Evolutionary conservation across 2,113 vertebrate genomes (phyloP), one percentile per base, ranked within the genome.

Genomic region (Lanius collurio): DNA sequence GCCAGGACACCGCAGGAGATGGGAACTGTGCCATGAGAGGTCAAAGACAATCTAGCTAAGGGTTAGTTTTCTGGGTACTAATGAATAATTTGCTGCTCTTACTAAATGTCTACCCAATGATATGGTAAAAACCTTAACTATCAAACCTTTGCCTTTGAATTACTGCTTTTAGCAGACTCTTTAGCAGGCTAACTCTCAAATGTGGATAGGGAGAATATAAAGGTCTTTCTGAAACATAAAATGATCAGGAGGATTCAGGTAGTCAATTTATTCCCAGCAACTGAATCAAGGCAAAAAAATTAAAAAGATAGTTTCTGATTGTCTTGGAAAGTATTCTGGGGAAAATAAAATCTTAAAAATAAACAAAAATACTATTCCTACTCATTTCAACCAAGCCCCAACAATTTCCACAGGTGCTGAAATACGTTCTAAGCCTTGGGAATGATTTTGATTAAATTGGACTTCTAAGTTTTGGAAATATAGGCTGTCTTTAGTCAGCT

Each of bases 11-110:
- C 0, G 0, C 24, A 80, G 63, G 71, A 93, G 26, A 37, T 83
- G 20, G 83, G 64, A 93, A 47, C 6, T 55, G 35, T 63, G 80
- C 60, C 87, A 84, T 31, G 77, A 41, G 13, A 33, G 37, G 64
- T 87, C 83, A 93, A 91, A 93, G 47, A 57, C 37, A 84, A 63
- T 70, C n/a, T 67, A 89, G 28, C 31, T 74, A 55, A 77, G 55
- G 18, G 14, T 80, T 92, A 35, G 23, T 65, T 81, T 95, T 76
- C 57, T 88, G 35, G 4, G 44, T 60, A 47, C 30, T 64, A 88
- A 83, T 63, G 11, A 92, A 57, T 76, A 80, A 86, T 57, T 80
- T 86, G 24, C n/a, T 65, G 4, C 31, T 90, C 41, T 55, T 15
- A n/a, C 42, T 87, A 69, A 89, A 57, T 65, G 77, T 37, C 22